A percentile compares a stretch with the other conserved stretches of the same genome.
phyloP scores from a whole-genome alignment of 2,113 vertebrate genomes.

The Glareola pratincola region DNA sequence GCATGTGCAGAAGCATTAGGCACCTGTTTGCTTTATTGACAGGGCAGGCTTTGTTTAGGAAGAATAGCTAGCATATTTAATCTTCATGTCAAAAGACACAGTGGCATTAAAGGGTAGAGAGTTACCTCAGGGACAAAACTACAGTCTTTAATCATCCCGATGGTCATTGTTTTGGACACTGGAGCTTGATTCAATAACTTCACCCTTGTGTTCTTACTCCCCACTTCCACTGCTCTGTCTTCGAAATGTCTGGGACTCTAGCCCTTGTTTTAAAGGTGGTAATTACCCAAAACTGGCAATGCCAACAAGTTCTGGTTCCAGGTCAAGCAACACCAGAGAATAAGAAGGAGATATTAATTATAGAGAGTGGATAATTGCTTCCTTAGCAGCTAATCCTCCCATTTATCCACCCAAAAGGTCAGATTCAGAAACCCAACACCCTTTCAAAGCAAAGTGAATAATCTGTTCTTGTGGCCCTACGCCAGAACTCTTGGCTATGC shows the following conservation, averaged over 20 bases:
- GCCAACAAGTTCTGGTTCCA: slow-evolving; percentile 32
- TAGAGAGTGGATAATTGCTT: slow-evolving; percentile 66
- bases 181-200: slow-evolving; percentile 17
- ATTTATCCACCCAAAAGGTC: slow-evolving; percentile 64
- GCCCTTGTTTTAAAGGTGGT: not conserved
- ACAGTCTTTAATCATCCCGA: not conserved
- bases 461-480: not conserved
- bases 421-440: slow-evolving; percentile 51
- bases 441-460: slow-evolving; percentile 51
- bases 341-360: slow-evolving; percentile 66
- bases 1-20: slow-evolving; percentile 6
- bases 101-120: slow-evolving; percentile 34
- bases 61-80: slow-evolving; percentile 49
- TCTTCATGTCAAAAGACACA: slow-evolving; percentile 40
- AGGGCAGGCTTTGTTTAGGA: slow-evolving; percentile 2
- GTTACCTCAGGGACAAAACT: slow-evolving; percentile 28
- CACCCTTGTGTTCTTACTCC: not conserved
- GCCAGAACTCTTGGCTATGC: not conserved
- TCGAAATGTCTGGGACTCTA: not conserved
- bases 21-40: slow-evolving; percentile 48
- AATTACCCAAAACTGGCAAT: slow-evolving; percentile 55
- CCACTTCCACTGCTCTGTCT: not conserved
- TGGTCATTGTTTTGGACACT: not conserved
- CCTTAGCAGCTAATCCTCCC: slow-evolving; percentile 65
- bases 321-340: slow-evolving; percentile 56